Conservation (phyloP, 2,797 vertebrate species). For the Lagodon rhomboides region DNA sequence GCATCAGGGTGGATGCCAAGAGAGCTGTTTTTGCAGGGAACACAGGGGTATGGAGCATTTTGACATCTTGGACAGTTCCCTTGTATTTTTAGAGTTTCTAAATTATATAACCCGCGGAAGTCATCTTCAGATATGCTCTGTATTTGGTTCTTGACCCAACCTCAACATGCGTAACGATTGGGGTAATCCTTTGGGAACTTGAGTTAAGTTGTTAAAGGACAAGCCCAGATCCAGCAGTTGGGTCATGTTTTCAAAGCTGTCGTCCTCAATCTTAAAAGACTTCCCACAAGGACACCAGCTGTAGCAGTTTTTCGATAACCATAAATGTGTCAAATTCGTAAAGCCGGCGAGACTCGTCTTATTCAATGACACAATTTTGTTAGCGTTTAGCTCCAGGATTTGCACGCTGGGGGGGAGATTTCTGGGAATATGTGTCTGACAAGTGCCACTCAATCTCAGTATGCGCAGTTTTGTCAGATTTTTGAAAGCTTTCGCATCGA, state of each 20-base stretch:
- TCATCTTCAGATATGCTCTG: slow-evolving; percentile 82
- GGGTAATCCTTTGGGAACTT: slow-evolving; percentile 87
- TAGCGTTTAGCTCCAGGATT: slow-evolving; percentile 84
- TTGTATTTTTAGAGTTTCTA: slow-evolving; percentile 88
- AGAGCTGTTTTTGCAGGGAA: slow-evolving; percentile 84
- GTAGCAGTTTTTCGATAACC: slow-evolving; percentile 92
- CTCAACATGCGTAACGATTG: slow-evolving; percentile 80
- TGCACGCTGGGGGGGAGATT: slow-evolving; percentile 84
- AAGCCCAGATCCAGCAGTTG: slow-evolving; percentile 86
- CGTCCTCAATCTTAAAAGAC: slow-evolving; percentile 74
- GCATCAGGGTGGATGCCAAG: slow-evolving; percentile 87
- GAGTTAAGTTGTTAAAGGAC: slow-evolving; percentile 91
- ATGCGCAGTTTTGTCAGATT: slow-evolving; percentile 82
- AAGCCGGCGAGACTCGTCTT: slow-evolving; percentile 79
- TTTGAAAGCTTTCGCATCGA: slow-evolving; percentile 82
- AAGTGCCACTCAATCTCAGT: slow-evolving; percentile 84
- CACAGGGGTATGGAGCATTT: slow-evolving; percentile 90
- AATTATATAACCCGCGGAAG: slow-evolving; percentile 83
- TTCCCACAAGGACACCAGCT: slow-evolving; percentile 87
- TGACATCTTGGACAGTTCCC: slow-evolving; percentile 96
- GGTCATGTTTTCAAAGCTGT: slow-evolving; percentile 83
- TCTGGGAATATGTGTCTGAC: slow-evolving; percentile 82
- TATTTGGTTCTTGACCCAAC: slow-evolving; percentile 89
- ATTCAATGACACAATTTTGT: slow-evolving; percentile 84
- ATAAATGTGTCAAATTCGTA: slow-evolving; percentile 83